These are phyloP conservation scores for Micromussa lordhowensis DNA, from an alignment of 92 coral and sea anemone species.

Conservation along the genomic window DNA sequence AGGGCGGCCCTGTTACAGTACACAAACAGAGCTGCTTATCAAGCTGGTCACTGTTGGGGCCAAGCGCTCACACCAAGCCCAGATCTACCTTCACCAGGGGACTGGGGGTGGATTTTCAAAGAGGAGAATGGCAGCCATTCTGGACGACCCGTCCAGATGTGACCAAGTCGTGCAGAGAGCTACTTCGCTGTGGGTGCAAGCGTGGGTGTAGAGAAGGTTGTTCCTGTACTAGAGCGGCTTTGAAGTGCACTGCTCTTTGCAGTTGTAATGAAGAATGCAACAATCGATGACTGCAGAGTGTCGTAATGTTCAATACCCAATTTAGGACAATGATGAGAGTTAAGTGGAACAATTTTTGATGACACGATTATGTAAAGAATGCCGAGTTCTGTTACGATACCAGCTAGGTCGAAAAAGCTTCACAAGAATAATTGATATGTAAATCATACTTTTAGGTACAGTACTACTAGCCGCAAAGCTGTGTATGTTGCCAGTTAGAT, in stretches of 20 bases:
- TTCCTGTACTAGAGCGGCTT: neutral
- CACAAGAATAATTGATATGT: too few relatives aligned
- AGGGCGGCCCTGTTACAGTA: slow-evolving; percentile 46
- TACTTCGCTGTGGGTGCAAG: slow-evolving; percentile 1
- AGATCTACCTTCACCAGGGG: neutral
- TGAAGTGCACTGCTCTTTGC: slow-evolving; percentile 35
- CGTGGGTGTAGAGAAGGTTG: neutral
- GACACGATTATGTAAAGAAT: too few relatives aligned
- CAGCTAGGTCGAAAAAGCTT: too few relatives aligned
- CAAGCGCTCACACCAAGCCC: slow-evolving; percentile 40
- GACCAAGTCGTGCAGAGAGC: slow-evolving; percentile 31
- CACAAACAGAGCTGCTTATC: slow-evolving; percentile 37
- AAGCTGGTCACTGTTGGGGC: slow-evolving; percentile 52
- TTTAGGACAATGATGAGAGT: too few relatives aligned
- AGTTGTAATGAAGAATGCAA: slow-evolving; percentile 41
- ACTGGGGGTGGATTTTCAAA: slow-evolving; percentile 39
- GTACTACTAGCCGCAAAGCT: too few relatives aligned
- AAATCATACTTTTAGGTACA: too few relatives aligned
- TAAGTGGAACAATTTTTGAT: too few relatives aligned
- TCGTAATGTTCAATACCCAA: too few relatives aligned
- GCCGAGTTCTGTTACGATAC: too few relatives aligned
- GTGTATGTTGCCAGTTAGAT: too few relatives aligned
- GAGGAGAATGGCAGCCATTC: slow-evolving; percentile 47
- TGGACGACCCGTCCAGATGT: slow-evolving; percentile 57
- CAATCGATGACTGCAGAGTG: neutral